phyloP scores from a whole-genome alignment of 2,797 vertebrate genomes.

The Crocidura indochinensis region DNA sequence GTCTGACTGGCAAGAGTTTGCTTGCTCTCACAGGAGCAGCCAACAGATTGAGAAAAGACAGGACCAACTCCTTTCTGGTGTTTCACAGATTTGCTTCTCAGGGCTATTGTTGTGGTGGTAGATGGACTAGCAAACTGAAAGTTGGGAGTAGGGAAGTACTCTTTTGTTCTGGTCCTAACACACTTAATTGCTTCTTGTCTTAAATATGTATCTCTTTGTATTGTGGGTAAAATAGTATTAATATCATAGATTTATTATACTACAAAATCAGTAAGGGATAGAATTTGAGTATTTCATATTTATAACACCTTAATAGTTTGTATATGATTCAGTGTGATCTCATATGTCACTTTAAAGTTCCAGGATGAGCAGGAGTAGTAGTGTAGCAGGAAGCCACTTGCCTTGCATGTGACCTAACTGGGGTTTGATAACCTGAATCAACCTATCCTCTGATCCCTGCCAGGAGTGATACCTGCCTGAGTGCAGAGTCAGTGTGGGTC shows the following conservation, averaged over 20 bases:
- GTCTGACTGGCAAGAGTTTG: background rate
- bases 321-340: background rate
- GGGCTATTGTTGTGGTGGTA: too few relatives aligned
- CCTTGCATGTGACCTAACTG: too few relatives aligned
- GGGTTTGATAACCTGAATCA: too few relatives aligned
- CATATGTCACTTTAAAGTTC: background rate
- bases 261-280: background rate
- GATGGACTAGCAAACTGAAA: too few relatives aligned
- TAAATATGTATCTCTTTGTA: background rate
- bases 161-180: background rate
- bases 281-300: background rate
- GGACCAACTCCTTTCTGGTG: background rate
- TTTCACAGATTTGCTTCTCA: too few relatives aligned
- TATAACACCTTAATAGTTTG: background rate
- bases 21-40: background rate
- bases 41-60: background rate
- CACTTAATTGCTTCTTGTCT: background rate
- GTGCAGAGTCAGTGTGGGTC: too few relatives aligned
- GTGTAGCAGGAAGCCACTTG: too few relatives aligned
- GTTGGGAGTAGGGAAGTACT: background rate
- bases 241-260: background rate
- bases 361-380: too few relatives aligned
- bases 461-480: too few relatives aligned
- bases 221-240: constrained; percentile 22
- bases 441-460: too few relatives aligned